Percentiles rank a stretch among this genome's conserved stretches.
Conservation (phyloP, 2,888 invertebrate species). For the Drosophila sordidula region DNA sequence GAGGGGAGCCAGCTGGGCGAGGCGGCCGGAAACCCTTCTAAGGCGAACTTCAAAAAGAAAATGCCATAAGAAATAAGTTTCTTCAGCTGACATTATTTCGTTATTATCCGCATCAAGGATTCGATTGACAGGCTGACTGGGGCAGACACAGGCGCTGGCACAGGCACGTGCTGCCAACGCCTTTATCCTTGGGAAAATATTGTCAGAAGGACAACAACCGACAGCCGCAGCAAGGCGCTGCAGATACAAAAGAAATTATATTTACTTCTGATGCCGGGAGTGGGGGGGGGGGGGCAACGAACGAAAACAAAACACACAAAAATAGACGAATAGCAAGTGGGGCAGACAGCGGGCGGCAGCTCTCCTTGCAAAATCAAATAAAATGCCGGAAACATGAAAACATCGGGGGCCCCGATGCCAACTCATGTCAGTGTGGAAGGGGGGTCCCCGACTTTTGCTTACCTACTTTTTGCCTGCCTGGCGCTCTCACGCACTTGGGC, state of each 20-base stretch:
- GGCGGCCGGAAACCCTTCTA: slow-evolving; percentile 57
- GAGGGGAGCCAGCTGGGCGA: background rate
- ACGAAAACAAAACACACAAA: slow-evolving; percentile 65
- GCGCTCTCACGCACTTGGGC: slow-evolving; percentile 16
- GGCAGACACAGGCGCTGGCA: slow-evolving; percentile 21
- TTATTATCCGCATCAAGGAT: slow-evolving; percentile 80
- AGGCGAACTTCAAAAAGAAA: slow-evolving; percentile 59
- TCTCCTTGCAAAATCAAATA: slow-evolving; percentile 65
- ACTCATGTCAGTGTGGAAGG: slow-evolving; percentile 49
- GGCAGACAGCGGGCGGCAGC: slow-evolving; percentile 8
- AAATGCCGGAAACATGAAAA: slow-evolving; percentile 71
- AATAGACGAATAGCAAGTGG: slow-evolving; percentile 44
- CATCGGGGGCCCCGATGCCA: slow-evolving; percentile 52
- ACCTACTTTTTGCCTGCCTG: slow-evolving; percentile 36
- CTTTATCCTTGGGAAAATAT: slow-evolving; percentile 76
- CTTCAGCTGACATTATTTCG: slow-evolving; percentile 76
- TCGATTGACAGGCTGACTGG: slow-evolving; percentile 68
- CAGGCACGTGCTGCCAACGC: slow-evolving; percentile 74
- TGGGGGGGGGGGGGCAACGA: slow-evolving; percentile 19
- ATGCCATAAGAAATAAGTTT: slow-evolving; percentile 58
- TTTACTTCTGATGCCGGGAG: slow-evolving; percentile 39
- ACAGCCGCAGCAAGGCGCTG: slow-evolving; percentile 41
- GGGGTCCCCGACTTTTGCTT: slow-evolving; percentile 55
- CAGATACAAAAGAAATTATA: slow-evolving; percentile 75
- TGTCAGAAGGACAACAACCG: slow-evolving; percentile 65